A percentile compares a stretch with the other conserved stretches of the same genome.
Conservation (phyloP, 37 sponge, comb jelly and placozoan species). For the Halisarca cf. caerulea region DNA sequence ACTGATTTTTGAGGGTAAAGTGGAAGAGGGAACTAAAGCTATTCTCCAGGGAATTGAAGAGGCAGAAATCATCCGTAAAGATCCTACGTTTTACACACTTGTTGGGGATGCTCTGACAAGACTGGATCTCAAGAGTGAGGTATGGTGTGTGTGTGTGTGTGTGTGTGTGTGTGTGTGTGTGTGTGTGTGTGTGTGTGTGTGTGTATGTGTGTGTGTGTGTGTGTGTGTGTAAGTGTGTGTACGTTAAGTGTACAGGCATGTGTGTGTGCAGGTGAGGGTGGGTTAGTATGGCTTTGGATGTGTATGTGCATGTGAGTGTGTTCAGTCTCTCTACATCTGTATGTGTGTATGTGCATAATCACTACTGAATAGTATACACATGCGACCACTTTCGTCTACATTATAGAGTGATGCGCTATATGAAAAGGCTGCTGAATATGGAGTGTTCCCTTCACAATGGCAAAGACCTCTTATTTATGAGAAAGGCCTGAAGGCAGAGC, state of each 20-base stretch:
- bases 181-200: too few relatives aligned
- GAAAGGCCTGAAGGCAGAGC: constrained; percentile 51
- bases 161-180: too few relatives aligned
- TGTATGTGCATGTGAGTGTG: too few relatives aligned
- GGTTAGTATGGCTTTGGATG: too few relatives aligned
- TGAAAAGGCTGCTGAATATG: constrained; percentile 47
- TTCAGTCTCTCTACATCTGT: too few relatives aligned
- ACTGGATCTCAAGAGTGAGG: constrained; percentile 69
- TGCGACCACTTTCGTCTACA: not conserved
- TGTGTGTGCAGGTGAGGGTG: too few relatives aligned
- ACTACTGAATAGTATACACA: not conserved
- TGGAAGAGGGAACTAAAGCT: constrained; percentile 65
- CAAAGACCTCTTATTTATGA: constrained; percentile 72
- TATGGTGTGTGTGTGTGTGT: not conserved
- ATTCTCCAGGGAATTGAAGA: constrained; percentile 58
- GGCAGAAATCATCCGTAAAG: constrained; percentile 23
- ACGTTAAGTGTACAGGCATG: too few relatives aligned
- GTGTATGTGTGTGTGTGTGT: too few relatives aligned
- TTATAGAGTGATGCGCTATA: constrained; percentile 58
- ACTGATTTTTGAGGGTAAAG: constrained; percentile 44
- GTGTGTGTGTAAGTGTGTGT: too few relatives aligned
- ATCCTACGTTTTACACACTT: constrained; percentile 63
- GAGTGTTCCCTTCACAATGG: constrained; percentile 61
- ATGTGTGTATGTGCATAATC: not conserved
- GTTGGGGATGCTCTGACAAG: constrained; percentile 67